Evolutionary conservation across 2,888 invertebrate species (phyloP).

Genomic region (Resseliella maxima): DNA sequence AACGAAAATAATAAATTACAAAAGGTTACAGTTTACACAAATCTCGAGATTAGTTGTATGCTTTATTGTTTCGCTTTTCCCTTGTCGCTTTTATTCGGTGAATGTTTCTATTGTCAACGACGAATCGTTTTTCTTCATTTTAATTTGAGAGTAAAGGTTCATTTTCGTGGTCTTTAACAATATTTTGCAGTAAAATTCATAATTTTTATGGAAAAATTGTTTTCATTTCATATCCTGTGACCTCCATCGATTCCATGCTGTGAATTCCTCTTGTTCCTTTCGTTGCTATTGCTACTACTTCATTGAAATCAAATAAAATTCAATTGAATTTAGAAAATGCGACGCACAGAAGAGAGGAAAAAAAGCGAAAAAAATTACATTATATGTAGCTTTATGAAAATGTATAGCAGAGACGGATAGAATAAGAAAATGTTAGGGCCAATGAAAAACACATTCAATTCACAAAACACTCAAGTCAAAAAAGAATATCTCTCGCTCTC

Average conservation of each 20-base stretch:
- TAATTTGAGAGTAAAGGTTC: background rate
- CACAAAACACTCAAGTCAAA: background rate
- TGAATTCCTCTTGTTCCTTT: background rate
- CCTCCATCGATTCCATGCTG: background rate
- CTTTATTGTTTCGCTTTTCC: conserved; percentile 20
- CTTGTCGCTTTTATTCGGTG: conserved; percentile 21
- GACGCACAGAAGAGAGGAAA: background rate
- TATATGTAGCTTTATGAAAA: conserved; percentile 32
- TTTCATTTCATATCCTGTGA: background rate
- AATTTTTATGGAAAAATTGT: conserved; percentile 38
- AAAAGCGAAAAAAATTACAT: background rate
- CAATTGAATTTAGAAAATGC: conserved; percentile 42
- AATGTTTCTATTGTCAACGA: background rate
- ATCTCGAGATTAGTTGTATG: conserved; percentile 47
- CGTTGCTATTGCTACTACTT: background rate
- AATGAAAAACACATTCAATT: conserved; percentile 25
- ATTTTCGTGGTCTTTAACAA: background rate
- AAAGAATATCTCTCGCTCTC: background rate
- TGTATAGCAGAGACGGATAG: background rate
- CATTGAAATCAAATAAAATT: conserved; percentile 45
- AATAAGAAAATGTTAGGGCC: background rate
- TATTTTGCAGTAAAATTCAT: background rate
- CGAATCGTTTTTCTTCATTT: background rate
- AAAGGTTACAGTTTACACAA: conserved; percentile 48
- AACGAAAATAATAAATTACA: conserved; percentile 46